These are phyloP conservation scores for Cryptosula pallasiana DNA, from an alignment of 2,888 invertebrate genomes.

Conservation along the genomic window DNA sequence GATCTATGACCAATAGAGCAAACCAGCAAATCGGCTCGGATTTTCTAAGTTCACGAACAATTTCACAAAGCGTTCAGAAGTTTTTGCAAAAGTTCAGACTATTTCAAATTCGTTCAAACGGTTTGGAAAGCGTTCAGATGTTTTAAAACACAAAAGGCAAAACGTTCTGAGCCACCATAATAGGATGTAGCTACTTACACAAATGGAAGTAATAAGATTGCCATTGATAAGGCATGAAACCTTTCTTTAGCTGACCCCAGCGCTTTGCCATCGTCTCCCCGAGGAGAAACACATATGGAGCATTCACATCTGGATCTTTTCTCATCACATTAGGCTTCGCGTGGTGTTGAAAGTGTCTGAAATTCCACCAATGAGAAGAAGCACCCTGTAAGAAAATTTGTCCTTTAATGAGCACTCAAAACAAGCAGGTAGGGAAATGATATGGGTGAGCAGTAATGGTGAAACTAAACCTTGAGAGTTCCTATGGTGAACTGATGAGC, in stretches of 20 bases:
- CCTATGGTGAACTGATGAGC: conserved; percentile 44
- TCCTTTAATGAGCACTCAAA: too few relatives aligned
- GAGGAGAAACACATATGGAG: conserved; percentile 42
- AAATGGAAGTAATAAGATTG: conserved; percentile 48
- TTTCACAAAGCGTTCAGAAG: too few relatives aligned
- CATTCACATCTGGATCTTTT: conserved; percentile 47
- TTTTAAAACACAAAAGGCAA: too few relatives aligned
- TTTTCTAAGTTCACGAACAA: too few relatives aligned
- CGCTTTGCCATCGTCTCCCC: conserved; percentile 40
- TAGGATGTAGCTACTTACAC: conserved; percentile 35
- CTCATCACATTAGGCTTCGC: conserved; percentile 46
- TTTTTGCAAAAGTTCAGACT: too few relatives aligned
- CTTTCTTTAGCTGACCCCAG: conserved; percentile 40
- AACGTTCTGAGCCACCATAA: too few relatives aligned
- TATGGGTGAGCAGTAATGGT: too few relatives aligned
- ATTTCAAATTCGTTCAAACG: too few relatives aligned
- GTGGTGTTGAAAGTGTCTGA: conserved; percentile 48
- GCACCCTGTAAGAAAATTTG: conserved; percentile 37
- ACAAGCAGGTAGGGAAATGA: too few relatives aligned
- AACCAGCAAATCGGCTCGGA: too few relatives aligned
- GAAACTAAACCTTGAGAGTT: conserved; percentile 39
- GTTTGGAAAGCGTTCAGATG: too few relatives aligned
- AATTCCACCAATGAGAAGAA: conserved; percentile 51
- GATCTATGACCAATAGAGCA: too few relatives aligned
- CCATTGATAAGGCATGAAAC: conserved; percentile 45